Evolutionary conservation across 1,140 invertebrate genomes (phyloP).

Genomic region (Macrocentrus cingulum): DNA sequence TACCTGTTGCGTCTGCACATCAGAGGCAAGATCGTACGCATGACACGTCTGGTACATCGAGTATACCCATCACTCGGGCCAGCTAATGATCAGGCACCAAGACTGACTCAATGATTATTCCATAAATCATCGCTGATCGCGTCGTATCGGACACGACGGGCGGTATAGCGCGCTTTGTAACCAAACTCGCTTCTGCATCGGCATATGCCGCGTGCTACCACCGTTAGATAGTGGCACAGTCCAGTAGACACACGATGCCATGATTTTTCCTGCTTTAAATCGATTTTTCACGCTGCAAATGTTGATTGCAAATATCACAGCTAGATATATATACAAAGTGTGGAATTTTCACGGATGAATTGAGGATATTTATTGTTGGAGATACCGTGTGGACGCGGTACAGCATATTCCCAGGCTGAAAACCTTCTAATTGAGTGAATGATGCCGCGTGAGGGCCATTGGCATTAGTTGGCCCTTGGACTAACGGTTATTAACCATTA

Average conservation of each 20-base stretch:
- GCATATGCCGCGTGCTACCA: conserved; percentile 10
- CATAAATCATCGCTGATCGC: conserved; percentile 23
- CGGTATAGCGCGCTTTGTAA: conserved; percentile 11
- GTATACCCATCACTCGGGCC: conserved; percentile 19
- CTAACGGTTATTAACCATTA: conserved; percentile 29
- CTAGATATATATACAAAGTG: too few relatives aligned
- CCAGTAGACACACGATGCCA: too few relatives aligned
- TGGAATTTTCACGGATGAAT: too few relatives aligned
- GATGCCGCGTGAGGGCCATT: not conserved
- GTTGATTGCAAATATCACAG: too few relatives aligned
- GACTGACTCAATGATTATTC: conserved; percentile 27
- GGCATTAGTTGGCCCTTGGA: not conserved
- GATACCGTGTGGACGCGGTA: too few relatives aligned
- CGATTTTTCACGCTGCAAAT: too few relatives aligned
- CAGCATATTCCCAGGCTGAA: too few relatives aligned
- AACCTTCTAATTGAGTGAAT: not conserved
- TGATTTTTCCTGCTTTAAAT: too few relatives aligned
- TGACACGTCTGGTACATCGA: not conserved
- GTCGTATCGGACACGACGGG: conserved; percentile 16
- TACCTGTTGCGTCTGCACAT: conserved; percentile 10
- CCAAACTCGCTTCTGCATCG: too few relatives aligned
- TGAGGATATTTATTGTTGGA: too few relatives aligned
- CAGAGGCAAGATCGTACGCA: not conserved
- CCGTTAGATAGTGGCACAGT: too few relatives aligned
- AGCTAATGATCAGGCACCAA: conserved; percentile 26